Conservation (phyloP, 2,888 invertebrate genomes). For the Nematopogon swammerdamellus region DNA sequence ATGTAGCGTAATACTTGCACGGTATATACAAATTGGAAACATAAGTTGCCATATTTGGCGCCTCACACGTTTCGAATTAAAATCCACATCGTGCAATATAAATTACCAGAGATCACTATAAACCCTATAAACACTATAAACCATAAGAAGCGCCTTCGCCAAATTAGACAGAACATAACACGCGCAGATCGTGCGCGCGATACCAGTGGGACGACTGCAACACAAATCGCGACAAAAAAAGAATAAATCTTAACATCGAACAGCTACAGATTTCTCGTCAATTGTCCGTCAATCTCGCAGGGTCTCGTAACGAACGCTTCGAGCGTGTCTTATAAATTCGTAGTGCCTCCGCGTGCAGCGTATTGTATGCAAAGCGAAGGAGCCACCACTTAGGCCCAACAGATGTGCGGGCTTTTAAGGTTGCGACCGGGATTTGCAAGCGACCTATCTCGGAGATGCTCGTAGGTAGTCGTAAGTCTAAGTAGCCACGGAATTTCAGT, state of each 20-base stretch:
- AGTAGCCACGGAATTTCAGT: no score
- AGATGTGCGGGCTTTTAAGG: background rate
- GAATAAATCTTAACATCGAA: background rate
- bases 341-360: slow-evolving; percentile 19
- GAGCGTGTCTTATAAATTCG: background rate
- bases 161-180: background rate
- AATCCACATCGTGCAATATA: background rate
- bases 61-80: background rate
- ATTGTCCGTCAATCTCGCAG: background rate
- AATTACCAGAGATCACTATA: background rate
- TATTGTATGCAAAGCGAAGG: slow-evolving; percentile 40
- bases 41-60: no score
- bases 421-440: no score
- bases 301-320: background rate
- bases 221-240: background rate
- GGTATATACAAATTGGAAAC: no score
- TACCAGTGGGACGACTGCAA: background rate
- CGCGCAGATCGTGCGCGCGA: background rate
- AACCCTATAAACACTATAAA: no score
- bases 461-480: no score
- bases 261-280: background rate
- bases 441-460: no score
- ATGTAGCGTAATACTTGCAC: no score
- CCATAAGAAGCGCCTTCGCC: background rate
- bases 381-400: background rate